phyloP scores from a whole-genome alignment of 1,140 invertebrate genomes.

The Polyergus mexicanus region DNA sequence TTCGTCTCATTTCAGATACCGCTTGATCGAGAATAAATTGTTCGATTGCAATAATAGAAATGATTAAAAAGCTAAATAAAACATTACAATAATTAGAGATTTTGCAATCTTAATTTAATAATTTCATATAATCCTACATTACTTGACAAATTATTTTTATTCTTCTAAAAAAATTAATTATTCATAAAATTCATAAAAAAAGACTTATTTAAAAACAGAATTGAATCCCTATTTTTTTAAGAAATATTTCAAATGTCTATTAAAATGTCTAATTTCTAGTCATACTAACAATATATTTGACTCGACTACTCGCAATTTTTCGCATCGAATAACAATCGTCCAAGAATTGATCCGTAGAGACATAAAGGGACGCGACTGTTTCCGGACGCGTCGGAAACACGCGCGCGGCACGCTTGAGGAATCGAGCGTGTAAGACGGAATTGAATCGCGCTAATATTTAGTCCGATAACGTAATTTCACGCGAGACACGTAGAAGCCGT shows the following conservation, averaged over 20 bases:
- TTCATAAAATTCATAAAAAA: background rate
- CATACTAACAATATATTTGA: background rate
- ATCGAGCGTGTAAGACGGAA: constrained; percentile 61
- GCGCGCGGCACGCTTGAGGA: constrained; percentile 27
- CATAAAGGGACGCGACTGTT: background rate
- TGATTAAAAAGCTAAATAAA: background rate
- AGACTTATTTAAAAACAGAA: background rate
- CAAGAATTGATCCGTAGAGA: background rate
- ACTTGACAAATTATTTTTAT: background rate
- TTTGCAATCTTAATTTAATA: background rate
- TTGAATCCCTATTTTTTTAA: background rate
- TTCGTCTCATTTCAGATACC: constrained; percentile 36
- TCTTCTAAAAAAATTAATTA: background rate
- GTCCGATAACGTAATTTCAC: constrained; percentile 67
- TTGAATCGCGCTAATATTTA: constrained; percentile 68
- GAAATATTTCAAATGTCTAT: background rate
- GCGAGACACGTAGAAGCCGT: constrained; percentile 63
- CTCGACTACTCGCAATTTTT: background rate
- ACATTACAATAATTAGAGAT: background rate
- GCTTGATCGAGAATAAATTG: constrained; percentile 45
- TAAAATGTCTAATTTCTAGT: too few species aligned
- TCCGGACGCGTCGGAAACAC: constrained; percentile 9
- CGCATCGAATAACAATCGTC: background rate
- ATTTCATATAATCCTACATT: background rate
- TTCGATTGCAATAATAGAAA: background rate